phyloP scores from a whole-genome alignment of 2,113 vertebrate genomes.

The Charadrius vociferus region DNA sequence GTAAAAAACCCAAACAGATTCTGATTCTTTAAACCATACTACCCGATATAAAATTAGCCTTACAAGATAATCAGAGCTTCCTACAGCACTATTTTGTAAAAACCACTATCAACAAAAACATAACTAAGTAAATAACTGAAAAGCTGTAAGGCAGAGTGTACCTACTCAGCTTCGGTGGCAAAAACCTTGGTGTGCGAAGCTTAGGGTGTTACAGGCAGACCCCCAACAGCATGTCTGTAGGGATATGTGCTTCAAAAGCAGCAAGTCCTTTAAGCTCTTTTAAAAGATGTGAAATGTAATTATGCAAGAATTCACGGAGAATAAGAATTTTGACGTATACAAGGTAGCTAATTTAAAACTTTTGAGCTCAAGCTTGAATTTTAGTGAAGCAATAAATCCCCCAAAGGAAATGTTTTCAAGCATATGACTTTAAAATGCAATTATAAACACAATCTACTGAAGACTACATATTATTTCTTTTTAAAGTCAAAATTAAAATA shows the following conservation, averaged over 20 bases:
- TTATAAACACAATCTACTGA: not conserved
- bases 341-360: not conserved
- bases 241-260: not conserved
- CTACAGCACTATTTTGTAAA: not conserved
- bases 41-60: not conserved
- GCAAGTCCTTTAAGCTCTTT: not conserved
- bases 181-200: not conserved
- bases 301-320: not conserved
- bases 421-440: fast-evolving
- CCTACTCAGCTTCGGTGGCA: not conserved
- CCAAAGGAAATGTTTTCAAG: not conserved
- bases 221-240: not conserved
- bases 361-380: not conserved
- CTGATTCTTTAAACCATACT: not conserved
- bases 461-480: fast-evolving
- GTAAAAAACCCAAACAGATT: not conserved
- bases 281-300: not conserved
- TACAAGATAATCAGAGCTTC: not conserved
- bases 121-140: not conserved
- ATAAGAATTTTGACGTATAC: not conserved
- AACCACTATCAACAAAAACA: fast-evolving
- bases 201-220: not conserved
- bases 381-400: not conserved
- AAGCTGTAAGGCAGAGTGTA: not conserved
- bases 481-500: not conserved